These are phyloP conservation scores for Deilephila elpenor DNA, from an alignment of 2,888 invertebrate species.

Conservation along the genomic window DNA sequence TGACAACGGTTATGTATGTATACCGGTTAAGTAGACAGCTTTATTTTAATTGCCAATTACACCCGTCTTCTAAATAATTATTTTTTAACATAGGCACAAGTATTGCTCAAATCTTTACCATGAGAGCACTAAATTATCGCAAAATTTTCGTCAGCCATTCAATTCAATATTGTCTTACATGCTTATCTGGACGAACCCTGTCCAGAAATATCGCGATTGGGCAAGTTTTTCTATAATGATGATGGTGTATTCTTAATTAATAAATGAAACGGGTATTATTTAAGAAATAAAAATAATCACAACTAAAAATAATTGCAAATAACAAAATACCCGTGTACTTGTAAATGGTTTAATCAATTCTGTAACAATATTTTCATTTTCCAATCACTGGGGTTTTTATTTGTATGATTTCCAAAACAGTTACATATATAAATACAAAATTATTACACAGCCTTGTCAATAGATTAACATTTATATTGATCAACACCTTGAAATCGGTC, in stretches of 20 bases:
- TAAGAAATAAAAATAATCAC: conserved; percentile 6
- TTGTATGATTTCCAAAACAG: background rate
- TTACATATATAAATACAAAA: conserved; percentile 23
- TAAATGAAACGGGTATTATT: background rate
- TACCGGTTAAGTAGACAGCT: conserved; percentile 13
- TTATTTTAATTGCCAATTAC: background rate
- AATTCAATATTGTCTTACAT: background rate
- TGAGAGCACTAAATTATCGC: background rate
- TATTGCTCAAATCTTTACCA: background rate
- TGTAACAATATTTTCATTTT: conserved; percentile 17
- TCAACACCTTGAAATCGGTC: conserved; percentile 37
- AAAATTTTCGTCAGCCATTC: background rate
- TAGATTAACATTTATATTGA: conserved; percentile 14
- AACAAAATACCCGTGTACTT: conserved; percentile 23
- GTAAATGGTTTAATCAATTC: conserved; percentile 15
- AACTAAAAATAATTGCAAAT: conserved; percentile 19
- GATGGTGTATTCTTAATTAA: background rate
- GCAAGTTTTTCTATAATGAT: background rate
- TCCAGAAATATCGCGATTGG: background rate
- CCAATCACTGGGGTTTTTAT: conserved; percentile 21
- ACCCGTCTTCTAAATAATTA: background rate
- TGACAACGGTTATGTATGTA: background rate
- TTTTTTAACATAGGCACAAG: background rate
- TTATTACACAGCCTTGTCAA: conserved; percentile 23
- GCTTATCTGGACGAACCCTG: background rate